Conservation (phyloP, 2,888 invertebrate species). For the Harmothoe impar region DNA sequence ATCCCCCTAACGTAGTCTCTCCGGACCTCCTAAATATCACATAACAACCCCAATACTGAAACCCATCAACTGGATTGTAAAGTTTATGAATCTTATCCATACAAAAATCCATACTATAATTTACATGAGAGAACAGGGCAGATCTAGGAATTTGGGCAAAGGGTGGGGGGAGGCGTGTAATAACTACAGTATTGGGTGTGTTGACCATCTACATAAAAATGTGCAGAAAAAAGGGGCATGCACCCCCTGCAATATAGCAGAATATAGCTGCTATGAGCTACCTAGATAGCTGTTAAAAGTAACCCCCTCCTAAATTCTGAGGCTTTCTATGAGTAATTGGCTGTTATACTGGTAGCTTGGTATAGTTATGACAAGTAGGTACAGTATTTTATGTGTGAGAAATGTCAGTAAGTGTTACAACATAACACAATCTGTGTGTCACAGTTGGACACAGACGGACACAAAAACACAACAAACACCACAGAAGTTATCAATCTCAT, state of each 20-base stretch:
- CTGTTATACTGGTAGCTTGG: not conserved
- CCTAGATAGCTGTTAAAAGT: not conserved
- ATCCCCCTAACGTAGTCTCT: not conserved
- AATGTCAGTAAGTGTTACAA: not conserved
- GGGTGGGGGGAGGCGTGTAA: too few species aligned
- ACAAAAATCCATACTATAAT: too few species aligned
- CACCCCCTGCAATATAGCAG: too few species aligned
- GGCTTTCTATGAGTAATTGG: too few species aligned
- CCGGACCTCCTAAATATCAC: not conserved
- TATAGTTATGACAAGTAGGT: conserved; percentile 2
- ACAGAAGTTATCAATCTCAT: conserved; percentile 11
- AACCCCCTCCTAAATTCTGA: not conserved
- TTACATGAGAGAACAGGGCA: too few species aligned
- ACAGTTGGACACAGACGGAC: not conserved
- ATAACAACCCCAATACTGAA: conserved; percentile 7
- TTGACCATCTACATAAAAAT: too few species aligned
- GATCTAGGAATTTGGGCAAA: too few species aligned
- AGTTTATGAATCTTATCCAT: not conserved
- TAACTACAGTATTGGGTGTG: too few species aligned
- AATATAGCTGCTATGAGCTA: too few species aligned
- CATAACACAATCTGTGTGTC: not conserved
- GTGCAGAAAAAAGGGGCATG: too few species aligned
- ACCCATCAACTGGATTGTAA: not conserved
- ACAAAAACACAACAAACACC: conserved; percentile 4
- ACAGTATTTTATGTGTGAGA: not conserved